Evolutionary conservation across 2,797 vertebrate species (phyloP).

Genomic region (Xyrichtys novacula): DNA sequence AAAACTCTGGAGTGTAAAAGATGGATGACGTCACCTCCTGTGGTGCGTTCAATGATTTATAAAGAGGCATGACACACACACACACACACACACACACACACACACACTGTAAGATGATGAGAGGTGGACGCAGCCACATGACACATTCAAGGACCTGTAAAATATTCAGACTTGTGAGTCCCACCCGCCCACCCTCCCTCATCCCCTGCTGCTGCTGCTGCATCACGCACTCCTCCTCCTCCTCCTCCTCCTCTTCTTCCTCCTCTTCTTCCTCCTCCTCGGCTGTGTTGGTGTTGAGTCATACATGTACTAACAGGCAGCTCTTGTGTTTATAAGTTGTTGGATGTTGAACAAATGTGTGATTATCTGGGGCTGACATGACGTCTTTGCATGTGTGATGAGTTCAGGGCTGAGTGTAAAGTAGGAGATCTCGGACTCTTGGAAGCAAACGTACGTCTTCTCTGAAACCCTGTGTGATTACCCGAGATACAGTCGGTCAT

Average conservation of each 20-base stretch:
- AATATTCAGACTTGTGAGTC: constrained; percentile 44
- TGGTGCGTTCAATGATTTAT: neutral
- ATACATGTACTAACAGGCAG: constrained; percentile 27
- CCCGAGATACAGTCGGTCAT: too few relatives aligned
- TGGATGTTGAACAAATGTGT: neutral
- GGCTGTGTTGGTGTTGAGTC: constrained; percentile 44
- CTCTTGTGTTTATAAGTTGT: constrained; percentile 7
- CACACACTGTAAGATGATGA: constrained; percentile 9
- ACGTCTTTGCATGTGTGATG: neutral
- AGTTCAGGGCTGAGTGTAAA: neutral
- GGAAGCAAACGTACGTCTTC: too few relatives aligned
- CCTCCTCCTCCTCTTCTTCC: constrained; percentile 5
- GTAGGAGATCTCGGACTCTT: neutral
- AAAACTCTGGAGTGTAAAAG: neutral
- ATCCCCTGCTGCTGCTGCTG: constrained; percentile 26
- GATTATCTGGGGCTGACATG: neutral
- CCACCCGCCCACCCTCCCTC: constrained; percentile 25
- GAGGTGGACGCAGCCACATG: constrained; percentile 6
- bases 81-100: too few relatives aligned
- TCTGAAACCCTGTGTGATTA: too few relatives aligned
- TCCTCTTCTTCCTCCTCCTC: neutral
- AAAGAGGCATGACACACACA: neutral
- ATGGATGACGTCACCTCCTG: constrained; percentile 34
- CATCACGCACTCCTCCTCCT: neutral
- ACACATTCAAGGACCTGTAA: constrained; percentile 29